phyloP scores from a whole-genome alignment of 2,888 invertebrate genomes.

The Encarsia formosa region DNA sequence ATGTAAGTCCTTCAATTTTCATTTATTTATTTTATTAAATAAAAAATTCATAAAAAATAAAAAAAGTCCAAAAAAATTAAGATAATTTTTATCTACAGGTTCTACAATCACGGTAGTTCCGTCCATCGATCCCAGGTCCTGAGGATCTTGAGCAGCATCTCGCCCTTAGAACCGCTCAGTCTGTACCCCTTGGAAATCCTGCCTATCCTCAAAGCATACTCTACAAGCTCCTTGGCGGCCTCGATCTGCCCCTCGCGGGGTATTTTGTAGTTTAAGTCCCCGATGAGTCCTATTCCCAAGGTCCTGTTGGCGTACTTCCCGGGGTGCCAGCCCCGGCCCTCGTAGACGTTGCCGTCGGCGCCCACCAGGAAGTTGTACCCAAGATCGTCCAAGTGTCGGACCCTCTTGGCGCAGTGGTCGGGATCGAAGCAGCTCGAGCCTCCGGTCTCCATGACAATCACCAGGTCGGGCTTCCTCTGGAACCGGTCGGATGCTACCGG shows the following conservation, averaged over 20 bases:
- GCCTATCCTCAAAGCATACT: not conserved
- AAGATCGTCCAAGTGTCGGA: constrained; percentile 51
- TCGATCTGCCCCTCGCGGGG: not conserved
- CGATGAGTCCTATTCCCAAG: constrained; percentile 70
- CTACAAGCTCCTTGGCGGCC: not conserved
- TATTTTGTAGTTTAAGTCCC: constrained; percentile 59
- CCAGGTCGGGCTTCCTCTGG: too few relatives aligned
- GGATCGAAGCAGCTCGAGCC: too few relatives aligned
- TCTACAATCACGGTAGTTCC: not conserved
- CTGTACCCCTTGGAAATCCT: constrained; percentile 57
- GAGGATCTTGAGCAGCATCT: constrained; percentile 59
- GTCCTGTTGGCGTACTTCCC: constrained; percentile 63
- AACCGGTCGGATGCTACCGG: too few relatives aligned
- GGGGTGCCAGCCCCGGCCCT: constrained; percentile 76
- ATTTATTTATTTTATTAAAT: too few relatives aligned
- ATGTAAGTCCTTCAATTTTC: too few relatives aligned
- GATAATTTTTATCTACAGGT: not conserved
- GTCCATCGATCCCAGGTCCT: constrained; percentile 67
- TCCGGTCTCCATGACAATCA: too few relatives aligned
- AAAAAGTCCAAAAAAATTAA: not conserved
- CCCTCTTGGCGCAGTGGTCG: too few relatives aligned
- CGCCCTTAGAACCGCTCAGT: constrained; percentile 60
- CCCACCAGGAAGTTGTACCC: constrained; percentile 74
- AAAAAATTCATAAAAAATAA: too few relatives aligned
- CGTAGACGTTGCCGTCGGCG: constrained; percentile 72